phyloP scores from a whole-genome alignment of 2,888 invertebrate genomes.

The Chymomyza fuscimana region DNA sequence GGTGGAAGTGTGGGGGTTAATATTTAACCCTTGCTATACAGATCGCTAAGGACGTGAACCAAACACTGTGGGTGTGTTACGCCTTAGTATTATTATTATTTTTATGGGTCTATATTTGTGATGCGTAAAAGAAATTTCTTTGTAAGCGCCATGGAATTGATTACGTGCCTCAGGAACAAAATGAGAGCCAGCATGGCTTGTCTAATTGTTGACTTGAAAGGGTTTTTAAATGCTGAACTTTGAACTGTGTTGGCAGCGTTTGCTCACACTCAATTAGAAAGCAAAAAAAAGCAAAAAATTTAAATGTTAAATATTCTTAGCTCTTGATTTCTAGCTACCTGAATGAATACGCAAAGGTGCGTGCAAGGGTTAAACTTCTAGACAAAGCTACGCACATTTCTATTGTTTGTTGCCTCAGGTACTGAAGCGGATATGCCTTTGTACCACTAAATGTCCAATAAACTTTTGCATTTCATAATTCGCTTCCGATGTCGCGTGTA shows the following conservation, averaged over 20 bases:
- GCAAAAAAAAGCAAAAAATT: constrained; percentile 15
- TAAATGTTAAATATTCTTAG: constrained; percentile 7
- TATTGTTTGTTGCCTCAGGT: background rate
- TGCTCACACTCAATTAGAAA: constrained; percentile 5
- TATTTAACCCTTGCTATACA: constrained; percentile 35
- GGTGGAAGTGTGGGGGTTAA: background rate
- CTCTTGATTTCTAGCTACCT: constrained; percentile 25
- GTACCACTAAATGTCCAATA: constrained; percentile 62
- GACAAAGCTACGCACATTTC: background rate
- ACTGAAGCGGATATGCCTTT: constrained; percentile 72
- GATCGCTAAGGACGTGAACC: constrained; percentile 35
- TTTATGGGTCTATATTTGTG: constrained; percentile 7
- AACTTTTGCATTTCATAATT: constrained; percentile 25
- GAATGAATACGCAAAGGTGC: constrained; percentile 14
- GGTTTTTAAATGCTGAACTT: constrained; percentile 58
- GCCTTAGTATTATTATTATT: constrained; percentile 12
- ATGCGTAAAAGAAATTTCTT: background rate
- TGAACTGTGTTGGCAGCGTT: constrained; percentile 42
- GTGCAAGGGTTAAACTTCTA: constrained; percentile 1
- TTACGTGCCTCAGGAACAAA: background rate
- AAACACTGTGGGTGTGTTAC: constrained; percentile 13
- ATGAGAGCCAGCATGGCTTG: constrained; percentile 1
- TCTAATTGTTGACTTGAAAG: constrained; percentile 46
- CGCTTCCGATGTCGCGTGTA: constrained; percentile 18
- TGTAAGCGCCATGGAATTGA: background rate